phyloP scores from a whole-genome alignment of 2,888 invertebrate genomes.

The Drosophila paracracens region DNA sequence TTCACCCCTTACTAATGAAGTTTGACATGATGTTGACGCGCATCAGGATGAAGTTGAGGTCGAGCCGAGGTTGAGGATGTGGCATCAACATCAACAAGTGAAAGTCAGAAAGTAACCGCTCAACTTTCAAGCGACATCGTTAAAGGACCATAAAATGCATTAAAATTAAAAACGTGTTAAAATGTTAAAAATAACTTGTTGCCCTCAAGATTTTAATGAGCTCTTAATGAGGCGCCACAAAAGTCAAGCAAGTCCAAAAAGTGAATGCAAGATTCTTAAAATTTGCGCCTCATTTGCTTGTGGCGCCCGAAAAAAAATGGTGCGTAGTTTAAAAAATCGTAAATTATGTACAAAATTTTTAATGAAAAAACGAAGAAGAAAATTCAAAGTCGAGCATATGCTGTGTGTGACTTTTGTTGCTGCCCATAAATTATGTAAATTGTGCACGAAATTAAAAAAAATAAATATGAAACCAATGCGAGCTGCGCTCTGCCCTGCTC shows the following conservation, averaged over 20 bases:
- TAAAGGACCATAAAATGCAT: conserved; percentile 79
- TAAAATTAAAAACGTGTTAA: conserved; percentile 83
- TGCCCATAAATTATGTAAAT: conserved; percentile 79
- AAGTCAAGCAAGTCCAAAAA: conserved; percentile 18
- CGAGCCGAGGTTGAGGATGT: conserved; percentile 36
- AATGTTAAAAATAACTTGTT: conserved; percentile 65
- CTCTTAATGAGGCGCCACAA: conserved; percentile 64
- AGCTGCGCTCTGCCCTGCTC: conserved; percentile 43
- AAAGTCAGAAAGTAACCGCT: conserved; percentile 57
- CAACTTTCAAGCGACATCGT: conserved; percentile 43
- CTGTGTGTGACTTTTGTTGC: conserved; percentile 72
- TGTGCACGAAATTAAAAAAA: conserved; percentile 57
- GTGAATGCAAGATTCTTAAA: conserved; percentile 31
- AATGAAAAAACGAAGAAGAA: conserved; percentile 51
- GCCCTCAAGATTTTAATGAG: conserved; percentile 63
- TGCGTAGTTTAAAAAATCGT: conserved; percentile 62
- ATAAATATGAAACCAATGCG: conserved; percentile 47
- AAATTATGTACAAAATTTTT: conserved; percentile 72
- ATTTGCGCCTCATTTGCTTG: conserved; percentile 63
- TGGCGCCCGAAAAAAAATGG: conserved; percentile 18
- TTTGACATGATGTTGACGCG: conserved; percentile 72
- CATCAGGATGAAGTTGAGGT: conserved; percentile 19
- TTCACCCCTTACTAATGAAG: conserved; percentile 67
- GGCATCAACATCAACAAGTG: conserved; percentile 71
- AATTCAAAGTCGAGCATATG: conserved; percentile 55